Evolutionary conservation across 1,140 invertebrate genomes (phyloP), one percentile per base, ranked within the genome.

Genomic region (Hermetia illucens): DNA sequence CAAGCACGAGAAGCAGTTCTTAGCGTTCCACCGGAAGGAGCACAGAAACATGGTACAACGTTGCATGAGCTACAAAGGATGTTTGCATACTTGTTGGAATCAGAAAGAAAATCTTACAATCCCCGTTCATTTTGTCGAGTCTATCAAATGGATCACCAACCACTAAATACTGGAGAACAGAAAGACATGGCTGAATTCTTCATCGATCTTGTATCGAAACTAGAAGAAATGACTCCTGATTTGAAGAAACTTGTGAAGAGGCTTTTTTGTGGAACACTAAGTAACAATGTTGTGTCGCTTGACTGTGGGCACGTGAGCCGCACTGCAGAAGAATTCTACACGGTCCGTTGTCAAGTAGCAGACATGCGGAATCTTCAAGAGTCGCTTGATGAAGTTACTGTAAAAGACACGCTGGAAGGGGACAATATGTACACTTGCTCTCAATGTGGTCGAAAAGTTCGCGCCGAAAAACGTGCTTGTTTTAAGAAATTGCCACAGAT

Each of bases 101-200:
- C 87, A 50, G 90, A 95, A 58, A 68, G 91, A 24, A 94, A 94
- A 62, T 84, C 91, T 0, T 95, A 94, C 55, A 94, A 94, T 64
- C 91, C 91, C 0, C 68, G 86, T 13, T 90, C 85, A 45, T 95
- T 96, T 55, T 95, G 92, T 63, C 87, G 92, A 51, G 88, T 91
- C 0, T 96, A 96, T 58, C 90, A 87, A 22, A 95, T 96, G 91
- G 89, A 95, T 55, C 84, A 90, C 53, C 88, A 93, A 53, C 87
- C 88, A 0, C 63, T 95, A 3, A 96, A 96, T 57, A 95, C 90
- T 0, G 89, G 88, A 1, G 92, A 96, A 60, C 92, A 95, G 58
- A 95, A 95, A 56, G 92, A 96, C 53, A 96, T 96, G 92, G 90
- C 90, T 0, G 92, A 96, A 62, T 95, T 95, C 63, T 95, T 95